A percentile compares a stretch with the other conserved stretches of the same genome.
Conservation (phyloP, 2,888 invertebrate genomes). For the Volucella zonaria region DNA sequence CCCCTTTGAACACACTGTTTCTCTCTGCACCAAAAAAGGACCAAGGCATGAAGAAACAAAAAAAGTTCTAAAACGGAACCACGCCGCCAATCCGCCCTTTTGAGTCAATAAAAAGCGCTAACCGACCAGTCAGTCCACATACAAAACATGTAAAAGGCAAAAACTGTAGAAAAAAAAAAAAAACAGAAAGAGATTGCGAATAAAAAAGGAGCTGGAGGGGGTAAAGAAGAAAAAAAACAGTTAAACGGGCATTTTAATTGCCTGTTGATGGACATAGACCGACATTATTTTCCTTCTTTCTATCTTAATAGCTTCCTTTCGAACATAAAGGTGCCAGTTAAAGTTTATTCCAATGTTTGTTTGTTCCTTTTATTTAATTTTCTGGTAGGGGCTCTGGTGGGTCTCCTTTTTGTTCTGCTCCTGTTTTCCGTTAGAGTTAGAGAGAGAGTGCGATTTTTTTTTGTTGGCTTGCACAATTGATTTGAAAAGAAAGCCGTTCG, state of each 20-base stretch:
- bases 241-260: constrained; percentile 73
- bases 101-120: constrained; percentile 66
- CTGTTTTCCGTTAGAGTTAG: neutral
- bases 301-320: constrained; percentile 73
- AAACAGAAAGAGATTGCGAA: neutral
- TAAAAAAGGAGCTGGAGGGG: too few species aligned
- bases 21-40: constrained; percentile 17
- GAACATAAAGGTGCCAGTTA: constrained; percentile 73
- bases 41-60: constrained; percentile 16
- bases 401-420: neutral
- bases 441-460: constrained; percentile 7
- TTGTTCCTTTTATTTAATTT: constrained; percentile 66
- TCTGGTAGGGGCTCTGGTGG: constrained; percentile 24
- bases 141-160: constrained; percentile 11
- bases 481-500: constrained; percentile 44
- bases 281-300: constrained; percentile 72
- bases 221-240: constrained; percentile 48
- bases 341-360: constrained; percentile 74
- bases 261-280: constrained; percentile 74
- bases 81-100: constrained; percentile 60
- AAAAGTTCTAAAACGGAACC: constrained; percentile 42
- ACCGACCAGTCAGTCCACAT: constrained; percentile 43
- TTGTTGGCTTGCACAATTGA: constrained; percentile 51
- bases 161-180: constrained; percentile 1
- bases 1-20: constrained; percentile 33